A percentile compares a stretch with the other conserved stretches of the same genome.
Conservation (phyloP, 1,140 invertebrate species). For the Pinna nobilis region DNA sequence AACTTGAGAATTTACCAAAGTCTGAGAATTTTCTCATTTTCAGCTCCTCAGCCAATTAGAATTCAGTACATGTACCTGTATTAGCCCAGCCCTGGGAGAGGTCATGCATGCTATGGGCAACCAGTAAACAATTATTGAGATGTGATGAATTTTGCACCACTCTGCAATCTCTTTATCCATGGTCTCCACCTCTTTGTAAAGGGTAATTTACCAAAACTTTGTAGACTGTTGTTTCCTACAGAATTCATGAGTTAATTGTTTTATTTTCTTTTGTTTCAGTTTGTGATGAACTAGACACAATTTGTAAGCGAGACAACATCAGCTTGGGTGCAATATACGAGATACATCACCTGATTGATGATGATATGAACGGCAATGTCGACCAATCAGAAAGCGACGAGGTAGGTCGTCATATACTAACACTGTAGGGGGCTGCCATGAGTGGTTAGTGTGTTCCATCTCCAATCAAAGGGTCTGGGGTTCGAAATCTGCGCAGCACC, state of each 20-base stretch:
- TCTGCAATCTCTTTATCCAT: background rate
- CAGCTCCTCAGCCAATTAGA: no score
- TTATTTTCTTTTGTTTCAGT: conserved; percentile 39
- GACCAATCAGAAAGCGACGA: conserved; percentile 96
- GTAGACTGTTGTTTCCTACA: background rate
- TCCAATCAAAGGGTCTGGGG: no score
- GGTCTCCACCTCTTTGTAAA: background rate
- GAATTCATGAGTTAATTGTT: background rate
- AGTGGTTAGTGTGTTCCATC: no score
- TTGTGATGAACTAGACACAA: conserved; percentile 45
- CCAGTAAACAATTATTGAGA: no score
- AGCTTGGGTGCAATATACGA: conserved; percentile 91
- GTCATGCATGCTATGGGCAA: no score
- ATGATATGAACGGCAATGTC: conserved; percentile 95
- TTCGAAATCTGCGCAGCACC: no score
- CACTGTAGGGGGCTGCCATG: no score
- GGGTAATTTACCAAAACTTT: background rate
- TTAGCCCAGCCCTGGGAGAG: no score
- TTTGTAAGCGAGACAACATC: conserved; percentile 80
- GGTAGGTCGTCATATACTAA: conserved; percentile 79
- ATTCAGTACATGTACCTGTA: no score
- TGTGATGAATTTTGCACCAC: background rate
- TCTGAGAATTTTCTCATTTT: no score
- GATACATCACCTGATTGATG: conserved; percentile 92
- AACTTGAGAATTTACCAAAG: no score